Conservation (phyloP, 1,140 invertebrate genomes). For the Coelopa frigida region DNA sequence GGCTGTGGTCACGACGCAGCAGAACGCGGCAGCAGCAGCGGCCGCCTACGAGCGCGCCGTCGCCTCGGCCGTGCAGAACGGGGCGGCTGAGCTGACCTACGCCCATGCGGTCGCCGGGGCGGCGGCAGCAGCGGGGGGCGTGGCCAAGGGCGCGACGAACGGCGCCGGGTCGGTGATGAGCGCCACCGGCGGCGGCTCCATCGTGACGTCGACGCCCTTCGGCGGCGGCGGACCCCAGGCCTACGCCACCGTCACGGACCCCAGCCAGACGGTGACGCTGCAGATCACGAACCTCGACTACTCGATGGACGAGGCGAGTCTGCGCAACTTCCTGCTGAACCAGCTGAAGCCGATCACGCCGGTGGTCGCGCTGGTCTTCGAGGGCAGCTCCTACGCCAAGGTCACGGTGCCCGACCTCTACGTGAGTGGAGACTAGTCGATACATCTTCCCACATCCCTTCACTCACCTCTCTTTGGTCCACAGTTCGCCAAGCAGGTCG, state of each 20-base stretch:
- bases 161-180: not conserved
- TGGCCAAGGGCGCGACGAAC: too few species aligned
- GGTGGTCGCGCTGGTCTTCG: conserved; percentile 36
- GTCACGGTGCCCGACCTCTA: conserved; percentile 42
- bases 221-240: not conserved
- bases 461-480: too few species aligned
- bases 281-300: conserved; percentile 44
- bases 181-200: not conserved
- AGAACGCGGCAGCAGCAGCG: not conserved
- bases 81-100: not conserved
- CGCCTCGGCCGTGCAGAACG: not conserved
- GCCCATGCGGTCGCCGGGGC: conserved; percentile 5
- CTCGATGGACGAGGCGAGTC: conserved; percentile 34
- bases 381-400: conserved; percentile 38
- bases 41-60: not conserved
- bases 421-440: conserved; percentile 21
- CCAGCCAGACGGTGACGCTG: conserved; percentile 30
- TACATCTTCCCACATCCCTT: too few species aligned
- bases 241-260: conserved; percentile 12
- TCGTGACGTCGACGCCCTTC: not conserved
- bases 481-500: conserved; percentile 64
- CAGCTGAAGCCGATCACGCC: conserved; percentile 42
- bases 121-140: not conserved
- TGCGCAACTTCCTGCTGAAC: conserved; percentile 33
- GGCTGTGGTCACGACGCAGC: not conserved